phyloP scores from a whole-genome alignment of 2,797 vertebrate species.

The Peromyscus melanophrys region DNA sequence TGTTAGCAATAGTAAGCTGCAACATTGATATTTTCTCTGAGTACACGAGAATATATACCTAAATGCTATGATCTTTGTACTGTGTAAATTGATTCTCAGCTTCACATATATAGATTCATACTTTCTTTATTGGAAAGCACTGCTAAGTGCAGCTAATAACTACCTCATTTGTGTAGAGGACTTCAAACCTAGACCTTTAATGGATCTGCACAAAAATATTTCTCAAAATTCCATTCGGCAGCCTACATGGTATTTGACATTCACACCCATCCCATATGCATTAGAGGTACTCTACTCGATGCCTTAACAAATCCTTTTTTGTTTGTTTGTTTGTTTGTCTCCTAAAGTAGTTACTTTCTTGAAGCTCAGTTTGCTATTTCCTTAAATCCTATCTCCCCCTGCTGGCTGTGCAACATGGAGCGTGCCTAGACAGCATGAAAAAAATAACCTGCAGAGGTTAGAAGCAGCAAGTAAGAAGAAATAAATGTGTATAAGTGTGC shows the following conservation, averaged over 20 bases:
- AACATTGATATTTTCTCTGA: conserved; percentile 79
- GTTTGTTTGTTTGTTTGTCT: conserved; percentile 63
- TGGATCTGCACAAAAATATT: conserved; percentile 55
- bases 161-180: conserved; percentile 50
- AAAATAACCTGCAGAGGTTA: conserved; percentile 5
- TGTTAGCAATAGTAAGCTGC: conserved; percentile 32
- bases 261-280: conserved; percentile 53
- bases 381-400: conserved; percentile 93
- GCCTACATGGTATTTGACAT: conserved; percentile 64
- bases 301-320: conserved; percentile 55
- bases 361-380: conserved; percentile 87
- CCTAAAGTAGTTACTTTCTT: conserved; percentile 71
- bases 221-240: conserved; percentile 71
- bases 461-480: conserved; percentile 22
- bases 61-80: conserved; percentile 73
- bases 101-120: conserved; percentile 69
- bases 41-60: conserved; percentile 70
- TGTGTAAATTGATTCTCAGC: conserved; percentile 75
- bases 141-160: conserved; percentile 50
- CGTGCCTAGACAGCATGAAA: background rate
- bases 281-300: background rate
- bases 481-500: background rate
- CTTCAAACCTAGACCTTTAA: conserved; percentile 43
- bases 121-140: conserved; percentile 54
- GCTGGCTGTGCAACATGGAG: conserved; percentile 90